phyloP scores from a whole-genome alignment of 2,797 vertebrate genomes.

The Aselliscus stoliczkanus region DNA sequence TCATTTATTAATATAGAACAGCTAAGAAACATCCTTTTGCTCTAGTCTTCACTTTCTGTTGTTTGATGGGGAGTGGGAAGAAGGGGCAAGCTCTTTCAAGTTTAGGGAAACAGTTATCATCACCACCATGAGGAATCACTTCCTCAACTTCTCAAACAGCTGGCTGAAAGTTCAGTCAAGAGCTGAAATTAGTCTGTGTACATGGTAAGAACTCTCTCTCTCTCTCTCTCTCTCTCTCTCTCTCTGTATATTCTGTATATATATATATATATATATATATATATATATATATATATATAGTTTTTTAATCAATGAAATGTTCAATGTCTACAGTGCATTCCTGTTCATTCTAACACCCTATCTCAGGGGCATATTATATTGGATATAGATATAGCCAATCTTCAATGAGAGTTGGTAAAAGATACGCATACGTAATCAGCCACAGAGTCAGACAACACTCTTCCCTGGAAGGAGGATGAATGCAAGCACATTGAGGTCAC shows the following conservation, averaged over 20 bases:
- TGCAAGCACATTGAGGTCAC: neutral
- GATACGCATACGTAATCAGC: neutral
- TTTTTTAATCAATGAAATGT: neutral
- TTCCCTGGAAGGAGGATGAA: neutral
- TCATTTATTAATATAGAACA: neutral
- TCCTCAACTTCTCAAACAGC: neutral
- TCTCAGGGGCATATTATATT: neutral
- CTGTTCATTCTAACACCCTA: neutral
- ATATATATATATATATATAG: neutral
- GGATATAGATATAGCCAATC: neutral
- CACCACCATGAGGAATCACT: neutral
- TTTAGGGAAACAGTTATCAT: neutral
- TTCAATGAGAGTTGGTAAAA: neutral
- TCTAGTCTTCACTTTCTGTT: neutral
- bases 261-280: neutral
- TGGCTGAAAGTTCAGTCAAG: neutral
- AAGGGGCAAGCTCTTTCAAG: neutral
- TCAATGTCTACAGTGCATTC: neutral
- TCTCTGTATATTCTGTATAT: too few relatives aligned
- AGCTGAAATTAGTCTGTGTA: neutral
- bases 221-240: too few relatives aligned
- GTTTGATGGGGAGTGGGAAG: neutral
- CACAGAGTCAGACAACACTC: neutral
- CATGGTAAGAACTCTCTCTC: neutral
- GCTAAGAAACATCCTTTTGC: neutral